A percentile compares a stretch with the other conserved stretches of the same genome.
Conservation (phyloP, 2,113 vertebrate genomes). For the Lutjanus erythropterus region DNA sequence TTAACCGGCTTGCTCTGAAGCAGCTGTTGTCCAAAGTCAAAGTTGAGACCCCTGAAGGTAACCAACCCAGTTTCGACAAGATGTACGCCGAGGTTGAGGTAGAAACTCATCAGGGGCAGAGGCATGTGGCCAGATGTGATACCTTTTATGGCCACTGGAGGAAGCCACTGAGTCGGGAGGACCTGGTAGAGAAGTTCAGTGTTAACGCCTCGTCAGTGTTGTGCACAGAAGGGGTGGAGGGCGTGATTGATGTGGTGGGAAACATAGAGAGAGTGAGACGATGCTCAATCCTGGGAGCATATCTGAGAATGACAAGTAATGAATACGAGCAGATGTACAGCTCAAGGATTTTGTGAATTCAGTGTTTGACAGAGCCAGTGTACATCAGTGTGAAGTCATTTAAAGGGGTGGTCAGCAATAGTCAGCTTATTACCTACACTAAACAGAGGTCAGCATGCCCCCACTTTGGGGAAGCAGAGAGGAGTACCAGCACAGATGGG, state of each 20-base stretch:
- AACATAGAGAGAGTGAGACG: slow-evolving; percentile 87
- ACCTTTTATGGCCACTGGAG: slow-evolving; percentile 97
- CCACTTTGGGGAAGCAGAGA: too few relatives aligned
- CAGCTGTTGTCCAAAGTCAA: slow-evolving; percentile 86
- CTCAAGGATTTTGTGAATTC: background rate
- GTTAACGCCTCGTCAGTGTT: slow-evolving; percentile 82
- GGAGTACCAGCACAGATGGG: too few relatives aligned
- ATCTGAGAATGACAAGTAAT: slow-evolving; percentile 80
- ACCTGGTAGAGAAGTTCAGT: slow-evolving; percentile 90
- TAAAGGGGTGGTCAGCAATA: too few relatives aligned
- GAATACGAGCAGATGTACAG: background rate
- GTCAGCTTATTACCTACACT: too few relatives aligned
- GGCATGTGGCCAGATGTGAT: slow-evolving; percentile 73
- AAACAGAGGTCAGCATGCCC: too few relatives aligned
- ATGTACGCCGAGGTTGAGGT: slow-evolving; percentile 89
- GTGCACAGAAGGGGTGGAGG: slow-evolving; percentile 80
- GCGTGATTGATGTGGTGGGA: slow-evolving; percentile 82
- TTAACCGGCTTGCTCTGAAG: slow-evolving; percentile 79
- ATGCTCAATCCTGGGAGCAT: slow-evolving; percentile 79
- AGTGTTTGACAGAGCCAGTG: background rate
- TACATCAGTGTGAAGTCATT: background rate
- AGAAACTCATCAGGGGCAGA: slow-evolving; percentile 68
- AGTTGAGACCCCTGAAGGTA: slow-evolving; percentile 88
- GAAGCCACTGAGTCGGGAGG: slow-evolving; percentile 88
- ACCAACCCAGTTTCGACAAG: slow-evolving; percentile 90